These are phyloP conservation scores for Rutilus rutilus DNA, from an alignment of 2,113 vertebrate genomes.

Conservation along the genomic window DNA sequence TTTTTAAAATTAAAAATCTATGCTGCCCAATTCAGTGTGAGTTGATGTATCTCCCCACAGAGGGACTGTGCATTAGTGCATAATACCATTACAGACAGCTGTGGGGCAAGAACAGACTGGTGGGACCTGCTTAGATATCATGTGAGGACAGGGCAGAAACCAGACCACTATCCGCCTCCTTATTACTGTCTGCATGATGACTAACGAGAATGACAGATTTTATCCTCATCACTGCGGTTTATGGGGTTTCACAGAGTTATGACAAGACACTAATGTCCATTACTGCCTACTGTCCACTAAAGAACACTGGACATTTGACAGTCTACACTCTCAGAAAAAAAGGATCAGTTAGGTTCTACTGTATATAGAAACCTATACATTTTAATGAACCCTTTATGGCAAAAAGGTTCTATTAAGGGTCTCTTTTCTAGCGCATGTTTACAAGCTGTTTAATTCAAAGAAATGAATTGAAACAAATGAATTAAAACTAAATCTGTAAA, in stretches of 20 bases:
- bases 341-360: no score
- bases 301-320: background rate
- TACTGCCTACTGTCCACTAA: background rate
- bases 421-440: no score
- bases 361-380: no score
- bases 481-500: no score
- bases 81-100: slow-evolving; percentile 65
- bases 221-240: background rate
- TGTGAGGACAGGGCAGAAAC: slow-evolving; percentile 29
- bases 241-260: background rate
- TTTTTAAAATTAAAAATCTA: slow-evolving; percentile 74
- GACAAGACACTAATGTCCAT: slow-evolving; percentile 6
- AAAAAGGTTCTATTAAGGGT: no score
- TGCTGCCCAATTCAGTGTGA: slow-evolving; percentile 64
- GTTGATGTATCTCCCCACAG: slow-evolving; percentile 51
- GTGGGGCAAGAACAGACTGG: slow-evolving; percentile 38
- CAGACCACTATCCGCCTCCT: slow-evolving; percentile 30
- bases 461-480: no score
- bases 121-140: slow-evolving; percentile 40
- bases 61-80: slow-evolving; percentile 63
- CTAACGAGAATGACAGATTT: slow-evolving; percentile 14
- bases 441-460: no score
- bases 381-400: no score
- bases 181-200: slow-evolving; percentile 17
- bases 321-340: background rate